These are phyloP conservation scores for Tholera decimalis DNA, from an alignment of 2,888 invertebrate genomes.

Conservation along the genomic window DNA sequence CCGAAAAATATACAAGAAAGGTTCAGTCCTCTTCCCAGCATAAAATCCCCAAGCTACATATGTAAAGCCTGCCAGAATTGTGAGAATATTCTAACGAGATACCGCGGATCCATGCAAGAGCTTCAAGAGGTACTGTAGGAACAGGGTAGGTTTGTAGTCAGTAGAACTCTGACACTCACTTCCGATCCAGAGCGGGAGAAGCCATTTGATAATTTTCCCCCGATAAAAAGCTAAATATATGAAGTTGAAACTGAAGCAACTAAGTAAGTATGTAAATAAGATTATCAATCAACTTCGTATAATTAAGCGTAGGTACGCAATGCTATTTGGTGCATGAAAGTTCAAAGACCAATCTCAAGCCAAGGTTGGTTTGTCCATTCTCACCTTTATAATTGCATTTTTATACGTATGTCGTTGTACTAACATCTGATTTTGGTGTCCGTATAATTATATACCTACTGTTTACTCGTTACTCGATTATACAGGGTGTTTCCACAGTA, in stretches of 20 bases:
- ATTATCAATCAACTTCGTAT: not conserved
- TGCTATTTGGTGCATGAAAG: slow-evolving; percentile 6
- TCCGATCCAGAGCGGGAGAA: too few species aligned
- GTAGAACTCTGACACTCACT: too few species aligned
- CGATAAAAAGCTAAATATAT: too few species aligned
- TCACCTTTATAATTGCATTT: slow-evolving; percentile 4
- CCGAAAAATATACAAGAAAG: too few species aligned
- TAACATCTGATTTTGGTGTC: not conserved
- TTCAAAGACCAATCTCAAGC: slow-evolving; percentile 21
- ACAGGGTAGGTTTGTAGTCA: too few species aligned
- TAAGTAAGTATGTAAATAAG: not conserved
- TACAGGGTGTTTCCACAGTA: not conserved
- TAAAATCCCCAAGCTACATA: too few species aligned
- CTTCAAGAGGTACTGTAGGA: too few species aligned
- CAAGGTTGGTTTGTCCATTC: slow-evolving; percentile 31
- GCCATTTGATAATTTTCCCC: too few species aligned
- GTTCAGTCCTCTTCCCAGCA: too few species aligned
- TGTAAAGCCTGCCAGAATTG: too few species aligned
- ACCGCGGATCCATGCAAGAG: too few species aligned
- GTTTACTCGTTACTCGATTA: not conserved
- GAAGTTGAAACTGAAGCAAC: slow-evolving; percentile 8
- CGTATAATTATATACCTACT: not conserved
- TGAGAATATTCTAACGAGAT: too few species aligned
- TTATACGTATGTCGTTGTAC: not conserved
- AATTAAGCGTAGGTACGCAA: slow-evolving; percentile 4